Evolutionary conservation across 2,888 invertebrate species (phyloP).

Genomic region (Erynnis tages): DNA sequence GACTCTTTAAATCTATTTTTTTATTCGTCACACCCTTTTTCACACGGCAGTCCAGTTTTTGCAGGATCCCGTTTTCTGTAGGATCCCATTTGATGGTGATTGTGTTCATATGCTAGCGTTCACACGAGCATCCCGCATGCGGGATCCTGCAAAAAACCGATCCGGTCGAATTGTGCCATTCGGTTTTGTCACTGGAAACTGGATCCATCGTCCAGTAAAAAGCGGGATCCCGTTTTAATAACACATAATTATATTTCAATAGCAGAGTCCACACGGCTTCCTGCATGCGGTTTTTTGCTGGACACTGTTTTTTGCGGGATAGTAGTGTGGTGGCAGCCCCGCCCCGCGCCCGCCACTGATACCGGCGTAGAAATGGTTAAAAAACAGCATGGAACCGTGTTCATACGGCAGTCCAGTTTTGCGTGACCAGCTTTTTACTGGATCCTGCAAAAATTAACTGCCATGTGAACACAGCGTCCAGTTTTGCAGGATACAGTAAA

Average conservation of each 20-base stretch:
- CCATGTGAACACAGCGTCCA: slow-evolving; percentile 2
- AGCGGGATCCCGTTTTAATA: slow-evolving; percentile 30
- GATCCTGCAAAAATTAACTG: slow-evolving; percentile 29
- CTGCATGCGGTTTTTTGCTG: background rate
- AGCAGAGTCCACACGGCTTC: background rate
- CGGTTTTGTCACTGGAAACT: slow-evolving; percentile 31
- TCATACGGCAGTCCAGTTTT: slow-evolving; percentile 31
- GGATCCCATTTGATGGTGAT: background rate
- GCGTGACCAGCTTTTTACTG: slow-evolving; percentile 29
- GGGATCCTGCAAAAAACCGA: slow-evolving; percentile 18
- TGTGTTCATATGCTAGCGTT: background rate
- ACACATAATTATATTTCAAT: slow-evolving; percentile 17
- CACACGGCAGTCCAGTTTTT: background rate
- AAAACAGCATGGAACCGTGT: slow-evolving; percentile 33
- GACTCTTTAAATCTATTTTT: no score
- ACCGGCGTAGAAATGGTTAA: slow-evolving; percentile 26
- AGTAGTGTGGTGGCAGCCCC: background rate
- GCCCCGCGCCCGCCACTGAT: background rate
- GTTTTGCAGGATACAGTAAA: slow-evolving; percentile 7
- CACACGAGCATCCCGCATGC: background rate
- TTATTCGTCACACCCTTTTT: no score
- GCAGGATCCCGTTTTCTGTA: no score
- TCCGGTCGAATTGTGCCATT: slow-evolving; percentile 32
- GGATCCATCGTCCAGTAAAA: slow-evolving; percentile 29
- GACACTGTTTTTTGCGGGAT: no score